A percentile compares a stretch with the other conserved stretches of the same genome.
Conservation (phyloP, 2,113 vertebrate species). For the Callopanchax toddi region DNA sequence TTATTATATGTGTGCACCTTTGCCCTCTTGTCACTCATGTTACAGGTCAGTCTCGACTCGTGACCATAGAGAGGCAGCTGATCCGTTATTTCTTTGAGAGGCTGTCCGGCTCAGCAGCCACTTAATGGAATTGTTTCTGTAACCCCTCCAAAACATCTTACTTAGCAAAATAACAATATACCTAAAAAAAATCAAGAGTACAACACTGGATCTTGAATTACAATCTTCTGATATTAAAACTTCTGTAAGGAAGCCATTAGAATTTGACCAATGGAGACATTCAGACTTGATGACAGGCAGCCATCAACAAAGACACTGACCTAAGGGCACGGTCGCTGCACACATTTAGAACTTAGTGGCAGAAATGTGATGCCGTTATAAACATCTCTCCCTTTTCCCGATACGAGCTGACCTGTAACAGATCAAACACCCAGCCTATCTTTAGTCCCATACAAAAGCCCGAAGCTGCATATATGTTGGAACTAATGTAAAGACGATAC, state of each 20-base stretch:
- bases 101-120: slow-evolving; percentile 48
- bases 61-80: slow-evolving; percentile 47
- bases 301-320: slow-evolving; percentile 41
- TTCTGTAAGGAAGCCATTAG: slow-evolving; percentile 1
- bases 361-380: slow-evolving; percentile 66
- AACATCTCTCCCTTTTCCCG: slow-evolving; percentile 48
- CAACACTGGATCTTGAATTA: slow-evolving; percentile 20
- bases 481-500: slow-evolving; percentile 42
- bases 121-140: slow-evolving; percentile 72
- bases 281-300: slow-evolving; percentile 58
- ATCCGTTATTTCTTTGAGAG: slow-evolving; percentile 77
- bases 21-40: slow-evolving; percentile 39
- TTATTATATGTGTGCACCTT: slow-evolving; percentile 25
- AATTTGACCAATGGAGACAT: slow-evolving; percentile 19
- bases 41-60: slow-evolving; percentile 56
- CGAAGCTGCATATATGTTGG: slow-evolving; percentile 64
- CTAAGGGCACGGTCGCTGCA: slow-evolving; percentile 42
- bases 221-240: slow-evolving; percentile 22
- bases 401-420: slow-evolving; percentile 45
- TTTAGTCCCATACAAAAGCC: slow-evolving; percentile 64
- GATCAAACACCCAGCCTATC: no score
- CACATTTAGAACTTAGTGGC: slow-evolving; percentile 55
- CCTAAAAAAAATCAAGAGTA: slow-evolving; percentile 17
- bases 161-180: slow-evolving; percentile 50
- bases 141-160: slow-evolving; percentile 57